A percentile compares a stretch with the other conserved stretches of the same genome.
These are phyloP conservation scores for Sebastes nivosus DNA, from an alignment of 2,797 vertebrate species.

Conservation along the genomic window DNA sequence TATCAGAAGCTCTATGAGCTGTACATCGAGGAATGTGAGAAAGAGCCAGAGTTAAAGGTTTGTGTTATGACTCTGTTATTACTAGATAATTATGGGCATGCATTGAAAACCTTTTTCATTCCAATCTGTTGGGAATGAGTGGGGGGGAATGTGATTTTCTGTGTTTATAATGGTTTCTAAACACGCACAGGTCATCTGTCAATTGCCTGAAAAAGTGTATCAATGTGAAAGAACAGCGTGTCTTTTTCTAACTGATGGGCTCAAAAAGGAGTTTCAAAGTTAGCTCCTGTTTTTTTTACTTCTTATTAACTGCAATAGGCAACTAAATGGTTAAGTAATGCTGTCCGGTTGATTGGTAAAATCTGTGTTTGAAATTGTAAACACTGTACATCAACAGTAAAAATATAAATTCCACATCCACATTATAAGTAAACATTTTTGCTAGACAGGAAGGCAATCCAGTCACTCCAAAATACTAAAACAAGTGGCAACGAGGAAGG, in stretches of 20 bases:
- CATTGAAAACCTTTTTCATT: background rate
- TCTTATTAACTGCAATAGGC: background rate
- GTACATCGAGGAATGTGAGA: slow-evolving; percentile 99
- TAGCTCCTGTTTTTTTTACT: background rate
- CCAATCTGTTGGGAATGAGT: background rate
- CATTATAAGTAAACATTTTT: background rate
- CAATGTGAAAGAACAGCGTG: background rate
- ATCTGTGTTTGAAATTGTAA: background rate
- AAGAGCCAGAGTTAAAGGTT: slow-evolving; percentile 99
- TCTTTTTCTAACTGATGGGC: background rate
- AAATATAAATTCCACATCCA: background rate
- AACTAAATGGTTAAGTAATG: background rate
- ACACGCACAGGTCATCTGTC: background rate
- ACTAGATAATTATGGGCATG: background rate
- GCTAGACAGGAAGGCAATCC: too few species aligned
- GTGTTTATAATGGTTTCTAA: background rate
- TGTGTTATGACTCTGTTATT: slow-evolving; percentile 22
- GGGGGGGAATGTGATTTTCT: fast-evolving
- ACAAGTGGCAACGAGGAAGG: too few species aligned
- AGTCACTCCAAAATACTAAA: too few species aligned
- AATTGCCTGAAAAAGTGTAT: background rate
- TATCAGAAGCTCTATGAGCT: slow-evolving; percentile 99
- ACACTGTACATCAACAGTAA: background rate
- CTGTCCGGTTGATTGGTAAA: background rate
- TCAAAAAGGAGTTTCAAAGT: background rate